These are phyloP conservation scores for Brachionus asplanchnoidis DNA, from an alignment of 1,140 invertebrate genomes.

Conservation along the genomic window DNA sequence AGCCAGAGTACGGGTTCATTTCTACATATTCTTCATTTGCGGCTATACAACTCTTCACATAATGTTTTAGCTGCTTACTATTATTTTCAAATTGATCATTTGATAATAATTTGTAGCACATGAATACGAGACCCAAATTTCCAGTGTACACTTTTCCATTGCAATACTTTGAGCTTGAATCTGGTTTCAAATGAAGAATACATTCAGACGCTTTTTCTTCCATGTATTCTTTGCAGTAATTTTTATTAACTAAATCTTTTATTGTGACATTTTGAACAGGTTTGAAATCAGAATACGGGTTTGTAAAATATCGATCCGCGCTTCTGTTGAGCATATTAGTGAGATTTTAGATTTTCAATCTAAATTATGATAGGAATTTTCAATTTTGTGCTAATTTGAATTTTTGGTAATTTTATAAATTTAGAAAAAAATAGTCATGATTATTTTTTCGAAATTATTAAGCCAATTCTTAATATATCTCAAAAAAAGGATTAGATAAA, in stretches of 20 bases:
- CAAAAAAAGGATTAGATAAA: not conserved
- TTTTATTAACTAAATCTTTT: not conserved
- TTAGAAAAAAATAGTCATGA: not conserved
- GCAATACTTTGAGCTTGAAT: slow-evolving; percentile 6
- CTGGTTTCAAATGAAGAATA: slow-evolving; percentile 4
- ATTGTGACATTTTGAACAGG: not conserved
- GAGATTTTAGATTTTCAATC: not conserved
- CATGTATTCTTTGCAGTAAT: not conserved
- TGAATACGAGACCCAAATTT: slow-evolving; percentile 31
- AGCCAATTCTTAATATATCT: not conserved
- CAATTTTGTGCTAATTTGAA: not conserved
- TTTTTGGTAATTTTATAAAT: not conserved
- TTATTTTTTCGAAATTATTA: not conserved
- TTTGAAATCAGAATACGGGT: not conserved
- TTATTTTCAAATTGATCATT: not conserved
- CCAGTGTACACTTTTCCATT: slow-evolving; percentile 21
- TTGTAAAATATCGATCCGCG: not conserved
- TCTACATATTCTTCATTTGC: slow-evolving; percentile 32
- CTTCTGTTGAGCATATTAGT: not conserved
- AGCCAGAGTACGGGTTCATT: not conserved
- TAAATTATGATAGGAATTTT: not conserved
- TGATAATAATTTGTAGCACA: slow-evolving; percentile 22
- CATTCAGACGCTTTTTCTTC: not conserved
- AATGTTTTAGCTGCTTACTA: not conserved
- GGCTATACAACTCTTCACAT: slow-evolving; percentile 10